These are phyloP conservation scores for Cantharis rufa DNA, from an alignment of 2,888 invertebrate genomes.

Conservation along the genomic window DNA sequence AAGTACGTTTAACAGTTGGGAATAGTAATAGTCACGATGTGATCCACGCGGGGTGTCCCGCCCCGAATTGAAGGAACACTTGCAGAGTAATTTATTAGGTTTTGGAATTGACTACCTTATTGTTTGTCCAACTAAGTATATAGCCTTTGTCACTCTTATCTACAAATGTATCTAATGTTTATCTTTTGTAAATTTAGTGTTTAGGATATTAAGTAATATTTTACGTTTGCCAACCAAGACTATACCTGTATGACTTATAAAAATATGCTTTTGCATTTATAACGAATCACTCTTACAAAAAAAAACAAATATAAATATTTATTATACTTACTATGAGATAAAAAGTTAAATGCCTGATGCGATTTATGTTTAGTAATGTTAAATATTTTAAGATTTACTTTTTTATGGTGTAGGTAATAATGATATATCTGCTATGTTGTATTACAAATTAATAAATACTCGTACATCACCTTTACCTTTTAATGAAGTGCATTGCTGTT, in stretches of 20 bases:
- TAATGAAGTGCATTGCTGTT: neutral
- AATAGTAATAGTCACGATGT: conserved; percentile 43
- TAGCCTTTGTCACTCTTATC: conserved; percentile 57
- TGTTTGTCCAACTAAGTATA: conserved; percentile 53
- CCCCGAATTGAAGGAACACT: conserved; percentile 47
- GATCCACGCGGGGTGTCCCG: conserved; percentile 43
- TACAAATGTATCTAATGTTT: conserved; percentile 54
- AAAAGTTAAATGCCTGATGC: neutral
- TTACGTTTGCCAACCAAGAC: conserved; percentile 20
- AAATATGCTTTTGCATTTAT: neutral
- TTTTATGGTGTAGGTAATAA: neutral
- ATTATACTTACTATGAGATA: neutral
- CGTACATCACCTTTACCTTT: neutral
- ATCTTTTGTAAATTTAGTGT: conserved; percentile 56
- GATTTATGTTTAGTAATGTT: neutral
- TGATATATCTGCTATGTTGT: neutral
- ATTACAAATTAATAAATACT: neutral
- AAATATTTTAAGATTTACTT: neutral
- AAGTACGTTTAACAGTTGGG: conserved; percentile 40
- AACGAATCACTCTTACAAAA: neutral
- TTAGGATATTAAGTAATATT: conserved; percentile 53
- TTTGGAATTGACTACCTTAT: conserved; percentile 54
- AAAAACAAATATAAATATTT: neutral
- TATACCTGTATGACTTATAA: neutral
- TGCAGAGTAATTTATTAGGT: conserved; percentile 54